phyloP scores from a whole-genome alignment of 2,888 invertebrate genomes.

The Agrotis ipsilon region DNA sequence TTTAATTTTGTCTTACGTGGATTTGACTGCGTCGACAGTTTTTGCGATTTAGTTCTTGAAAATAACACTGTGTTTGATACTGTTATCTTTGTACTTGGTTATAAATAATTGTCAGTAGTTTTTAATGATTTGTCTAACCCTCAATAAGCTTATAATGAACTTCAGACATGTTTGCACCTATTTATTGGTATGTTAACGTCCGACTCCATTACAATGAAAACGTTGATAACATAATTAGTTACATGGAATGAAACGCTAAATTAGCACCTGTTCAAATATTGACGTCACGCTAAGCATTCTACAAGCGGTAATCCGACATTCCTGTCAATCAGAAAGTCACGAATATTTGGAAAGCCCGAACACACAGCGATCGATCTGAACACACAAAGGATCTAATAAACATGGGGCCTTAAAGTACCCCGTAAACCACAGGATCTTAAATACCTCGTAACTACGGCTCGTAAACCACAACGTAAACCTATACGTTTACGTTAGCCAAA shows the following conservation, averaged over 20 bases:
- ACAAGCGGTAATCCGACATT: background rate
- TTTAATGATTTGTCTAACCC: no score
- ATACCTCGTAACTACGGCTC: constrained; percentile 26
- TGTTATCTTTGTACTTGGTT: no score
- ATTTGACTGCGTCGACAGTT: background rate
- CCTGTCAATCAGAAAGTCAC: constrained; percentile 5
- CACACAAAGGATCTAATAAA: constrained; percentile 15
- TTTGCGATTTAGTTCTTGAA: no score
- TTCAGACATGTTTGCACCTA: background rate
- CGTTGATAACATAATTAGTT: background rate
- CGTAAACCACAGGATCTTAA: constrained; percentile 9
- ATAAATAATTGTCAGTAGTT: no score
- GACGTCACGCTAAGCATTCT: background rate
- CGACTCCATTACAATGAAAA: background rate
- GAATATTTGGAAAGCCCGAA: constrained; percentile 9
- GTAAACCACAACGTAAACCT: constrained; percentile 43
- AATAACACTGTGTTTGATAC: no score
- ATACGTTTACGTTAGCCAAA: constrained; percentile 38
- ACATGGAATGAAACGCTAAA: background rate
- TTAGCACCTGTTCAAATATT: background rate
- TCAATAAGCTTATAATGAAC: no score
- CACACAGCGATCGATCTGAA: constrained; percentile 5
- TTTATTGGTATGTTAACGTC: background rate
- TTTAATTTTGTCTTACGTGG: constrained; percentile 32
- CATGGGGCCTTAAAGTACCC: constrained; percentile 5